Base-by-base conservation (phyloP, 2,113 vertebrate species). In the Nannobrachium achirus region DNA sequence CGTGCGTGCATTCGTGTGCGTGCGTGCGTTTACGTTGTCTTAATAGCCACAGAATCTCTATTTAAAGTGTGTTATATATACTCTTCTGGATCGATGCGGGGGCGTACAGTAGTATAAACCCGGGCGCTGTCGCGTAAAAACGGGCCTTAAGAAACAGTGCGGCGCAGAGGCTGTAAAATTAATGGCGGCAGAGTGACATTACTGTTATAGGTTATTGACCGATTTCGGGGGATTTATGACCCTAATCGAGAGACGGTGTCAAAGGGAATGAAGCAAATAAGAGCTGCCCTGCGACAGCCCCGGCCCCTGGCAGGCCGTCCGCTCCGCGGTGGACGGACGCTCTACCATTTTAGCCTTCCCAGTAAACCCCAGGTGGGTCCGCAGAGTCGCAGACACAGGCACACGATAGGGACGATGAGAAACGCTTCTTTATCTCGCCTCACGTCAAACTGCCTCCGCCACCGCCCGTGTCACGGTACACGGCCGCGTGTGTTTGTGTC, bases 121-220 rank as follows among this genome's bases (percentile, higher is more conserved):
- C 59, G 2, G n/a, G 25, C 49, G 38, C 66, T 63, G 80, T 75
- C 79, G 80, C 66, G 56, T 82, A 75, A 86, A 84, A 66, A n/a
- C n/a, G 55, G 79, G 78, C 63, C 25, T 79, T 86, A 86, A 81
- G 79, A 86, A 84, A 84, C 76, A 87, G 71, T 66, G 83, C 82
- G 86, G 81, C 80, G 67, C 78, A 63, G 65, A 6, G 76, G 86
- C 87, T 78, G 87, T 89, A 86, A 87, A 88, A 83, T 79, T 76
- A 82, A 90, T 83, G 80, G 79, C 80, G 82, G 80, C 50, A 81
- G 80, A 85, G 83, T 86, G 87, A 88, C 86, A 89, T 91, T 85
- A 91, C 84, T 89, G 86, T 89, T 90, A 91, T 89, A 89, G 89
- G 87, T 87, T 91, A 92, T 92, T 91, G 89, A 91, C 87, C 83